Evolutionary conservation across 2,113 vertebrate species (phyloP).

Genomic region (Eptatretus burgeri): DNA sequence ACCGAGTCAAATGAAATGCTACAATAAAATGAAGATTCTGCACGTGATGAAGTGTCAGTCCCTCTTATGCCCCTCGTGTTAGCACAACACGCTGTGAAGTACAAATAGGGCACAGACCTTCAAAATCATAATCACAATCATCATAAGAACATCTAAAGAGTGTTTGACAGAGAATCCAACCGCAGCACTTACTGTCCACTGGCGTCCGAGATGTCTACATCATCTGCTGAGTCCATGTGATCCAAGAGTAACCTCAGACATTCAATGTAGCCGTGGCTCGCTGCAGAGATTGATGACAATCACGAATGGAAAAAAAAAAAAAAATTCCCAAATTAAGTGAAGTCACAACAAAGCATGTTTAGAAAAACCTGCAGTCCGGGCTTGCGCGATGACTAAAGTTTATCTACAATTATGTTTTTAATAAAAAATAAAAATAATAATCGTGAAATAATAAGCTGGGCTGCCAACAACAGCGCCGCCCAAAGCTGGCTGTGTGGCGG

Average conservation of each 20-base stretch:
- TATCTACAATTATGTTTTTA: background rate
- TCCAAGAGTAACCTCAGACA: conserved; percentile 66
- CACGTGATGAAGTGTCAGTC: no score
- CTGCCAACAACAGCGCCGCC: background rate
- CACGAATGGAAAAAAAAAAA: conserved; percentile 8
- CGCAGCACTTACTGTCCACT: conserved; percentile 71
- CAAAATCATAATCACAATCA: background rate
- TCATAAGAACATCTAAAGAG: background rate
- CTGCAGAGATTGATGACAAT: conserved; percentile 18
- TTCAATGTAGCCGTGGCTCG: conserved; percentile 67
- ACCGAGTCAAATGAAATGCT: no score
- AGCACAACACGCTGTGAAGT: background rate
- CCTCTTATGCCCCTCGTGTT: background rate
- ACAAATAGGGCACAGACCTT: conserved; percentile 7
- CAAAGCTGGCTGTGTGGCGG: no score
- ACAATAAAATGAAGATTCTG: no score
- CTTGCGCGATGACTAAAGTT: background rate
- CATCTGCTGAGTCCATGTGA: conserved; percentile 39
- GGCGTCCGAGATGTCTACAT: conserved; percentile 45
- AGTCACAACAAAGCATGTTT: background rate
- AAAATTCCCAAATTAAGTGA: background rate
- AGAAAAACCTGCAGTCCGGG: background rate
- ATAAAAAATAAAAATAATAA: background rate
- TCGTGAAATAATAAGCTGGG: background rate
- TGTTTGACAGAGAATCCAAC: background rate